Percentiles rank a stretch among this genome's conserved stretches.
Evolutionary conservation across 2,888 invertebrate species (phyloP).

Genomic region (Ferdinandea cuprea): DNA sequence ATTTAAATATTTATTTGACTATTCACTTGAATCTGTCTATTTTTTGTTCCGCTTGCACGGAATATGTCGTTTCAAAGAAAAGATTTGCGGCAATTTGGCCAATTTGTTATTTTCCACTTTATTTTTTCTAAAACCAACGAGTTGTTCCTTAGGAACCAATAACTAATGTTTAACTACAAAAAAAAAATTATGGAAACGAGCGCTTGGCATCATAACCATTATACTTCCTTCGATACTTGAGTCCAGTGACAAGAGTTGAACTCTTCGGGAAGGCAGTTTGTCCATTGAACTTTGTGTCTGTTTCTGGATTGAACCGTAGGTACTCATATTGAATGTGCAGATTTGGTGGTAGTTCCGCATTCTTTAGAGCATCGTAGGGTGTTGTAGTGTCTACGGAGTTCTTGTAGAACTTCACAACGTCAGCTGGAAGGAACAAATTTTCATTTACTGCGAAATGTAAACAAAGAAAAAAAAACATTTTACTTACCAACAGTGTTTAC

Average conservation of each 20-base stretch:
- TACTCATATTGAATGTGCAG: conserved; percentile 92
- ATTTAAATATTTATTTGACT: no score
- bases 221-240: conserved; percentile 92
- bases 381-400: conserved; percentile 88
- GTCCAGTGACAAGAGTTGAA: conserved; percentile 92
- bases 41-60: no score
- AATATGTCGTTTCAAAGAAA: no score
- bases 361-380: conserved; percentile 89
- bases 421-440: conserved; percentile 83
- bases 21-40: no score
- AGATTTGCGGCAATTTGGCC: no score
- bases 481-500: conserved; percentile 88
- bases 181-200: conserved; percentile 84
- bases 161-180: neutral
- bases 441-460: no score
- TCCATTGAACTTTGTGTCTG: conserved; percentile 89
- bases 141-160: conserved; percentile 10
- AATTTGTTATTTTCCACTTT: no score
- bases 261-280: conserved; percentile 92
- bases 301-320: conserved; percentile 92
- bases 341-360: conserved; percentile 92
- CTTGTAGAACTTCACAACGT: conserved; percentile 88
- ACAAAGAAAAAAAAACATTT: neutral
- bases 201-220: conserved; percentile 87
- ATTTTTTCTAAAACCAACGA: conserved; percentile 17